phyloP scores from a whole-genome alignment of 2,113 vertebrate genomes.

The Calypte anna region DNA sequence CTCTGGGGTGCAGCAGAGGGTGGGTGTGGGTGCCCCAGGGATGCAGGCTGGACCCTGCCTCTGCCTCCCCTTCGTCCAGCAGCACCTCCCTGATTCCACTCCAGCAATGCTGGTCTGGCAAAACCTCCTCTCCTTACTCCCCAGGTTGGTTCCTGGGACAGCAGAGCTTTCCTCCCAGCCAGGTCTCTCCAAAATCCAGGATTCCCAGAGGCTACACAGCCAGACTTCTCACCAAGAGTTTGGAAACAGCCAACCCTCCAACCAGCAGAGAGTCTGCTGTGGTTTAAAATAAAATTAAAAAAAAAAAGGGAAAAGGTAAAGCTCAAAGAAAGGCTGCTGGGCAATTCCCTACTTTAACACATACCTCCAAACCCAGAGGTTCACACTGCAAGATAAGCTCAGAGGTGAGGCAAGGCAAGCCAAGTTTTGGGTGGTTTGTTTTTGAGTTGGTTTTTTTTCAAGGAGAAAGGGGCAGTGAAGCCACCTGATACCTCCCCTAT shows the following conservation, averaged over 20 bases:
- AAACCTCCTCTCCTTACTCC: neutral
- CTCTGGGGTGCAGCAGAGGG: neutral
- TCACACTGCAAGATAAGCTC: neutral
- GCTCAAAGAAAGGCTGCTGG: neutral
- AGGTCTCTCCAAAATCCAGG: neutral
- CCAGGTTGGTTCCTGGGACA: neutral
- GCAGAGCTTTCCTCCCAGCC: neutral
- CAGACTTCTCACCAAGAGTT: neutral
- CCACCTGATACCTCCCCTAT: constrained; percentile 34
- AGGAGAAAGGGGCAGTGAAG: constrained; percentile 41
- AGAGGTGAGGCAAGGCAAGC: neutral
- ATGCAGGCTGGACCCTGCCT: too few species aligned
- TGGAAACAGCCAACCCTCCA: neutral
- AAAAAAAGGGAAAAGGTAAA: neutral
- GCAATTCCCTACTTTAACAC: neutral
- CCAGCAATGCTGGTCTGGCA: neutral
- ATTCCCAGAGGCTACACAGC: neutral
- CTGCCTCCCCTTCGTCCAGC: neutral
- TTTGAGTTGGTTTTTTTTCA: neutral
- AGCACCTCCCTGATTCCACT: neutral
- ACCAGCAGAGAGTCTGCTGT: neutral
- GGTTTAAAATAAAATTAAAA: neutral
- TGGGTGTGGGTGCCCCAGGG: too few species aligned
- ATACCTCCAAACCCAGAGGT: neutral
- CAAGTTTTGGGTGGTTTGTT: neutral